Evolutionary conservation across 1,140 invertebrate genomes (phyloP), one percentile per base, ranked within the genome.

Genomic region (Danaus melanippus): DNA sequence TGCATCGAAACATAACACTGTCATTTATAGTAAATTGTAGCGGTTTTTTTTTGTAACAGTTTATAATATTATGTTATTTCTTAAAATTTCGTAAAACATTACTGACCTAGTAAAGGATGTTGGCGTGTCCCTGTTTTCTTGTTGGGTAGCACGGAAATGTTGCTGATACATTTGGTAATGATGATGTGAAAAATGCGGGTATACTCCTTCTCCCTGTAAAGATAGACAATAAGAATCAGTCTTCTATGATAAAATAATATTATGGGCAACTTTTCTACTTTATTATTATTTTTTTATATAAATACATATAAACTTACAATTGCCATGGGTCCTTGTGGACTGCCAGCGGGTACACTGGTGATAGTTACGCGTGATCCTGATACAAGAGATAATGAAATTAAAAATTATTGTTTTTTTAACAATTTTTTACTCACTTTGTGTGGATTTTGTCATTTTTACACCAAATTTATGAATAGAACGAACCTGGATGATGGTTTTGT

Each of bases 151-250:
- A 11, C 93, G 89, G 46, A 94, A 86, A 66, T 86, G 84, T 68
- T 86, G 84, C 66, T 86, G 84, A 68, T 92, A 93, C 75, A 93
- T 92, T 66, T 94, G 92, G 67, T 94, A 94, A 66, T 92, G 92
- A 66, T 92, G 90, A 60, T 93, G 92, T 10, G 91, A 79, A 48
- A 91, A 89, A 64, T 91, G 90, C 6, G 89, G 88, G 68, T 92
- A 91, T 72, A 92, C 91, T 12, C 87, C 83, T 64, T 94, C 93
- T 59, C 92, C 91, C 93, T 94, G 83, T 42, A 15, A 15, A 60
- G 0, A 56, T n/a, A 49, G 66, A 65, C 53, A 56, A 61, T 32
- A 0, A 32, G 5, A 32, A 32, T 32, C 21, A 32, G 21, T 32
- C 7, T 32, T 32, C 21, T 32, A 7, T 32, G 6, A 5, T 32